phyloP scores from a whole-genome alignment of 1,140 invertebrate genomes.

The Lycorma delicatula region DNA sequence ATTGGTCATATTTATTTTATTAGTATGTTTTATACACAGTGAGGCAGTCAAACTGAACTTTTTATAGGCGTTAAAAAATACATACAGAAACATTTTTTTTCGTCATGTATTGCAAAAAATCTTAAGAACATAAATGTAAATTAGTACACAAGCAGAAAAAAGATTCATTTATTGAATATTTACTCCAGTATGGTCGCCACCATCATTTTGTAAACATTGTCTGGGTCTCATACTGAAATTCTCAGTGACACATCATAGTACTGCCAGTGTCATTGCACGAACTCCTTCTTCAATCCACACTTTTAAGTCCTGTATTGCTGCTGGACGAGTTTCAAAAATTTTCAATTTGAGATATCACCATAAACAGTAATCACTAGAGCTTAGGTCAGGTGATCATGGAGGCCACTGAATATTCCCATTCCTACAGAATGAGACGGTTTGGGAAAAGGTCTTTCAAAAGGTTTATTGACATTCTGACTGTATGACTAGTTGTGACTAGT shows the following conservation, averaged over 20 bases:
- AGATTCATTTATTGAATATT: background rate
- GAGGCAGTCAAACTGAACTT: too few species aligned
- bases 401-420: constrained; percentile 3
- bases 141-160: background rate
- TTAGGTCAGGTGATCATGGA: background rate
- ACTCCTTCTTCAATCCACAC: background rate
- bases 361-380: background rate
- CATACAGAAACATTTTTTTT: too few species aligned
- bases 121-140: background rate
- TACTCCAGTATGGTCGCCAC: background rate
- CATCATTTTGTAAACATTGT: too few species aligned
- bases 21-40: too few species aligned
- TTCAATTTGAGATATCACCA: background rate
- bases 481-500: background rate
- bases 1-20: too few species aligned
- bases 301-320: constrained; percentile 4
- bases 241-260: too few species aligned
- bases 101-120: constrained; percentile 4
- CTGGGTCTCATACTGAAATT: too few species aligned
- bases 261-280: too few species aligned
- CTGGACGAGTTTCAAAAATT: background rate
- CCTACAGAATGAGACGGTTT: background rate
- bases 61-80: too few species aligned
- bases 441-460: background rate
- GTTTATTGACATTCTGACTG: background rate